Evolutionary conservation across 2,797 vertebrate species (phyloP), one percentile per base, ranked within the genome.

Genomic region (Lagodon rhomboides): DNA sequence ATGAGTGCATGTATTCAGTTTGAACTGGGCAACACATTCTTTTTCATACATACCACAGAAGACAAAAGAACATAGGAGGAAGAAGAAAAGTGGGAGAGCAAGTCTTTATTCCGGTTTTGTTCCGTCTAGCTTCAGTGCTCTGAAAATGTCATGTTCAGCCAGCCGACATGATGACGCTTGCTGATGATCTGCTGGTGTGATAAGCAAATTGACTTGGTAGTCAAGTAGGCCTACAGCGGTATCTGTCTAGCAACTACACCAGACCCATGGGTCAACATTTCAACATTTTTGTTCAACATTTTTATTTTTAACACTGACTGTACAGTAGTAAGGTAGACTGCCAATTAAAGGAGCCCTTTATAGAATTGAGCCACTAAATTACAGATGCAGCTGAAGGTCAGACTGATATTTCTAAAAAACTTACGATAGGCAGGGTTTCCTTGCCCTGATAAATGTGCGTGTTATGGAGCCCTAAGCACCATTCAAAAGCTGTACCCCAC

Each of bases 401-500:
- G 22, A 6, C 16, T 17, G 5, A 54, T 50, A n/a, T 58, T 60
- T 53, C 1, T 16, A 64, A 64, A 82, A 49, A 61, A 50, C 10
- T 50, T 55, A 46, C 61, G n/a, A 10, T 23, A 68, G 46, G 20
- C 12, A 50, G 63, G 69, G 58, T 75, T 77, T 77, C 69, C 77
- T 59, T 72, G 65, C 79, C 43, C 20, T 70, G 43, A 65, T 65
- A 59, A 66, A 62, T 16, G 22, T 62, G 49, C 68, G 41, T 62
- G 12, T 30, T 68, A 84, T 71, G 46, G 68, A 85, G 70, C 65
- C 82, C 58, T 47, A 1, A 82, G 79, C 68, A 79, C 82, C 81
- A 91, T 93, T 92, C 79, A 91, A 75, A 90, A 89, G 80, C 80
- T 87, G 79, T 84, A 93, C 91, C 92, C 91, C 91, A 91, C 85